Percentiles rank a stretch among this genome's conserved stretches.
phyloP scores from a whole-genome alignment of 2,113 vertebrate species.

The Gobiocypris rarus region DNA sequence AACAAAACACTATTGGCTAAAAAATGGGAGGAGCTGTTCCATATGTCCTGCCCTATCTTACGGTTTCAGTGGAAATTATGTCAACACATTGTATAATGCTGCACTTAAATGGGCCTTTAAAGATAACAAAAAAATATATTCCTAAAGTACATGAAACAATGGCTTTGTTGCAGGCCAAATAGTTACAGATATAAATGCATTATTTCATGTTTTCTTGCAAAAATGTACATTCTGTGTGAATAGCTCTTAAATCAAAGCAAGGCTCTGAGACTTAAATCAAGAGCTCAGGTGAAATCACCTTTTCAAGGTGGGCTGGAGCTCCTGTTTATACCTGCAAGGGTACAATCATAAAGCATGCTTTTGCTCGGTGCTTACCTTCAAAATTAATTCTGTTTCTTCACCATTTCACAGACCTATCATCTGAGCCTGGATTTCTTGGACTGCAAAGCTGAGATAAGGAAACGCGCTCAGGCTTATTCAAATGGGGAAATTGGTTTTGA shows the following conservation, averaged over 20 bases:
- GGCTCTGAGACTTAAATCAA: conserved; percentile 11
- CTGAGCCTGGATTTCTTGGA: conserved; percentile 28
- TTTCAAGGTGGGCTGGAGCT: conserved; percentile 26
- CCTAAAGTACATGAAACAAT: neutral
- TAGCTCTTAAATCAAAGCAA: conserved; percentile 11
- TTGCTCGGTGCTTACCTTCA: neutral
- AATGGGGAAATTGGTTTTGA: conserved; percentile 42
- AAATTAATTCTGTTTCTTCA: conserved; percentile 19
- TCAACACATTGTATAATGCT: too few relatives aligned
- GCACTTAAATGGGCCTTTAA: too few relatives aligned
- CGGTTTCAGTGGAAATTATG: too few relatives aligned
- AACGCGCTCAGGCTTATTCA: conserved; percentile 18
- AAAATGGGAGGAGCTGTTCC: too few relatives aligned
- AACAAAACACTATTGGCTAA: too few relatives aligned
- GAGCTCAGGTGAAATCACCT: conserved; percentile 29
- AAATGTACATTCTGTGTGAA: neutral
- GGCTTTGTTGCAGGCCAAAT: neutral
- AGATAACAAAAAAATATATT: neutral
- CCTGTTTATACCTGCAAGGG: conserved; percentile 22
- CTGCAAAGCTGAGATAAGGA: conserved; percentile 36
- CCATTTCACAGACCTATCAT: conserved; percentile 28
- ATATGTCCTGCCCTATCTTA: too few relatives aligned
- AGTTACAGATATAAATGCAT: neutral
- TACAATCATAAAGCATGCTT: conserved; percentile 39
- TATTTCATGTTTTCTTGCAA: neutral